Conservation (phyloP, 64 coral and sea anemone species). For the Montipora efflorescens region DNA sequence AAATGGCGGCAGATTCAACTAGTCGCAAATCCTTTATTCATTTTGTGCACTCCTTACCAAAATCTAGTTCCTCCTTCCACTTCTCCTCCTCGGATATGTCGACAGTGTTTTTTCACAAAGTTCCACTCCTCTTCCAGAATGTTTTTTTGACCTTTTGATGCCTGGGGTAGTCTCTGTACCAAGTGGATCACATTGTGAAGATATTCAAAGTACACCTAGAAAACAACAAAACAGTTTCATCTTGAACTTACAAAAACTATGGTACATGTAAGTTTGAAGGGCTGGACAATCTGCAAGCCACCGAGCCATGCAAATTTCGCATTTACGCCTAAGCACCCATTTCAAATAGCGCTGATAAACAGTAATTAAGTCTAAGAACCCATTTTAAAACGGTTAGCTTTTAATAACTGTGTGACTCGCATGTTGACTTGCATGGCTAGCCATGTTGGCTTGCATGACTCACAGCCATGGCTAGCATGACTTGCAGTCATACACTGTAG, state of each 20-base stretch:
- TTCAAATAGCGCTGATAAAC: no score
- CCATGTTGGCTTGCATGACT: no score
- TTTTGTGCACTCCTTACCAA: constrained; percentile 57
- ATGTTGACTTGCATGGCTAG: no score
- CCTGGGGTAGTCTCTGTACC: constrained; percentile 87
- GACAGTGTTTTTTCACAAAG: constrained; percentile 87
- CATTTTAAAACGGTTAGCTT: no score
- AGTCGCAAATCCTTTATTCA: neutral
- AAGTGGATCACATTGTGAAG: constrained; percentile 90
- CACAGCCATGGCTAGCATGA: no score
- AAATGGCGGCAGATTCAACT: neutral
- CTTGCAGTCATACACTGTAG: no score
- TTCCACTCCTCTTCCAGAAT: constrained; percentile 94
- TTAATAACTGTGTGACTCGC: no score
- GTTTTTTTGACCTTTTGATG: constrained; percentile 89
- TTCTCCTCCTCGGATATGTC: constrained; percentile 90
- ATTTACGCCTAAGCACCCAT: no score
- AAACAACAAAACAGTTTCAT: neutral
- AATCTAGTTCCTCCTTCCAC: constrained; percentile 93
- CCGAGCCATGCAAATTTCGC: no score
- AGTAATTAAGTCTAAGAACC: no score
- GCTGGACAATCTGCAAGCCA: no score
- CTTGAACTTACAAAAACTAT: neutral
- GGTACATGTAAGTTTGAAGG: no score
- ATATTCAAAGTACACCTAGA: constrained; percentile 98